Percentiles rank a stretch among this genome's conserved stretches.
These are phyloP conservation scores for Vultur gryphus DNA, from an alignment of 2,797 vertebrate genomes.

Conservation along the genomic window DNA sequence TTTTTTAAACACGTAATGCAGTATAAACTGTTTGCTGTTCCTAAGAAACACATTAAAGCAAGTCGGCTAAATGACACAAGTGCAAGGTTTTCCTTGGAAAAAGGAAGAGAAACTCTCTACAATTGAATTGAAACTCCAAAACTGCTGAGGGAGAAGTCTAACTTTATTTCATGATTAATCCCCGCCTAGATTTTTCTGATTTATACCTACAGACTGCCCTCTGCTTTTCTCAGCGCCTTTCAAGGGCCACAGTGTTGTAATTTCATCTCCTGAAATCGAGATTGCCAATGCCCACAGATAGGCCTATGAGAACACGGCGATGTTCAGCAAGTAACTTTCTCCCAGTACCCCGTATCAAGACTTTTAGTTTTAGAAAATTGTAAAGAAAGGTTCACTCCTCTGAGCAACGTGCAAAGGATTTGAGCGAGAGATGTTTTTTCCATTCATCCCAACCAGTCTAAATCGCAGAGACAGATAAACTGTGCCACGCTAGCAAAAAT, in stretches of 20 bases:
- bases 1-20: accelerated
- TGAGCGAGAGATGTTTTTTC: too few relatives aligned
- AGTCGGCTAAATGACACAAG: neutral
- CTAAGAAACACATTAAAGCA: neutral
- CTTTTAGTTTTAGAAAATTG: neutral
- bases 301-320: accelerated
- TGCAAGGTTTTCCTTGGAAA: neutral
- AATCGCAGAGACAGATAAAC: neutral
- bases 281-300: accelerated
- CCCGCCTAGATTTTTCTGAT: neutral
- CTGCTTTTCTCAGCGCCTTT: neutral
- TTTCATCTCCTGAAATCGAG: accelerated
- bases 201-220: neutral
- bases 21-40: neutral
- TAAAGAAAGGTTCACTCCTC: neutral
- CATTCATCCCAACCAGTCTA: neutral
- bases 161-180: neutral
- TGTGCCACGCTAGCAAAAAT: neutral
- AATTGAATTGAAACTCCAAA: neutral
- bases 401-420: neutral
- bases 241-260: neutral
- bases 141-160: neutral
- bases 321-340: neutral
- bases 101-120: neutral
- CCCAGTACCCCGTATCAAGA: accelerated